These are phyloP conservation scores for Catharus fuscescens DNA, from an alignment of 2,113 vertebrate genomes.

Conservation along the genomic window DNA sequence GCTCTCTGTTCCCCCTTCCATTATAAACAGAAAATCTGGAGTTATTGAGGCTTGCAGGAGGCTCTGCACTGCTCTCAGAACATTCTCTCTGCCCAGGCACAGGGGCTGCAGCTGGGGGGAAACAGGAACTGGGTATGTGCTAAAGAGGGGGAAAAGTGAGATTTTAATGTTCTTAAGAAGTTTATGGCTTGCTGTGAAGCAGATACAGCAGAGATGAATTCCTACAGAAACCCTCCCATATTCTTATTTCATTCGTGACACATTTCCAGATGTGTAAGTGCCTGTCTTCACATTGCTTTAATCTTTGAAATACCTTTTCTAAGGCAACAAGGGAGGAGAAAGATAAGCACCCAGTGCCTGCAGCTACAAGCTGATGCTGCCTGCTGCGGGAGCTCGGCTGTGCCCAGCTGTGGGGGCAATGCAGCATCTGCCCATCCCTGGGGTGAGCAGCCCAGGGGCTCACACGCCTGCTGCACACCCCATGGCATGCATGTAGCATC, in stretches of 20 bases:
- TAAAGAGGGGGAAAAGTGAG: background rate
- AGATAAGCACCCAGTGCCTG: background rate
- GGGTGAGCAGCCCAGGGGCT: background rate
- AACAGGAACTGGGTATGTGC: background rate
- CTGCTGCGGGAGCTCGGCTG: background rate
- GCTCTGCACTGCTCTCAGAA: background rate
- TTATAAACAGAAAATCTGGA: background rate
- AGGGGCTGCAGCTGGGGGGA: background rate
- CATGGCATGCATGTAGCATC: background rate
- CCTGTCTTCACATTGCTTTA: background rate
- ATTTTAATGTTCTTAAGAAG: background rate
- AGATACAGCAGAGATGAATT: background rate
- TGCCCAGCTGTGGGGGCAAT: rapidly evolving
- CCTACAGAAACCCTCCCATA: background rate
- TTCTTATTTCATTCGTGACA: background rate
- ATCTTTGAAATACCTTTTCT: background rate
- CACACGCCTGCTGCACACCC: background rate
- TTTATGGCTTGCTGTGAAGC: background rate
- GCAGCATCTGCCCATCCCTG: rapidly evolving
- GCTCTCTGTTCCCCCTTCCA: background rate
- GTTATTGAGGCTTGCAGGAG: background rate
- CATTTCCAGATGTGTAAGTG: background rate
- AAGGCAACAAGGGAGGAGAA: background rate
- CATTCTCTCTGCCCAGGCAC: background rate
- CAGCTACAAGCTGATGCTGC: background rate